These are phyloP conservation scores for Remorina albescens DNA, from an alignment of 2,797 vertebrate species.

Conservation along the genomic window DNA sequence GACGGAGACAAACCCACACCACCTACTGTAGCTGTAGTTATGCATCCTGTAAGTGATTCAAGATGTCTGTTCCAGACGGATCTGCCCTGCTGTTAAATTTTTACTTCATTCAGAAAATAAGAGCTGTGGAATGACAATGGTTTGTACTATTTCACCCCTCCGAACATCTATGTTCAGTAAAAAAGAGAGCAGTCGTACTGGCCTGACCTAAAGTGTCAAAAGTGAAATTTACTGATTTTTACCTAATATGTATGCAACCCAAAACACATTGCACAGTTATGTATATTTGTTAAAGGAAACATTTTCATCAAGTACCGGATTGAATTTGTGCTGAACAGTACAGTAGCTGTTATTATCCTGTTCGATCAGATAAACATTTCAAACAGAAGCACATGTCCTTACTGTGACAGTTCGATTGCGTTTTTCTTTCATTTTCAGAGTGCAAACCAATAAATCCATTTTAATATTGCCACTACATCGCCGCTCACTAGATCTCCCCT, in stretches of 20 bases:
- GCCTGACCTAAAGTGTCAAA: no score
- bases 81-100: neutral
- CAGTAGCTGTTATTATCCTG: neutral
- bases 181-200: no score
- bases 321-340: neutral
- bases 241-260: no score
- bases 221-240: no score
- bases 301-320: no score
- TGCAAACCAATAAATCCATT: constrained; percentile 21
- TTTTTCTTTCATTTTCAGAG: neutral
- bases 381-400: neutral
- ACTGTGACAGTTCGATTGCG: neutral
- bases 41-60: neutral
- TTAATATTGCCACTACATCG: constrained; percentile 20
- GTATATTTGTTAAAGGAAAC: no score
- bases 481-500: constrained; percentile 5
- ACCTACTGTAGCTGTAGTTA: neutral
- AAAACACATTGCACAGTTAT: no score
- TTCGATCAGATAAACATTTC: neutral
- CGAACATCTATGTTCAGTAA: neutral
- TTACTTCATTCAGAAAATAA: neutral
- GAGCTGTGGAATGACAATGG: neutral
- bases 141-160: neutral
- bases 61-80: neutral
- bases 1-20: neutral